A percentile compares a stretch with the other conserved stretches of the same genome.
phyloP scores from a whole-genome alignment of 2,113 vertebrate species.

The Phalacrocorax aristotelis region DNA sequence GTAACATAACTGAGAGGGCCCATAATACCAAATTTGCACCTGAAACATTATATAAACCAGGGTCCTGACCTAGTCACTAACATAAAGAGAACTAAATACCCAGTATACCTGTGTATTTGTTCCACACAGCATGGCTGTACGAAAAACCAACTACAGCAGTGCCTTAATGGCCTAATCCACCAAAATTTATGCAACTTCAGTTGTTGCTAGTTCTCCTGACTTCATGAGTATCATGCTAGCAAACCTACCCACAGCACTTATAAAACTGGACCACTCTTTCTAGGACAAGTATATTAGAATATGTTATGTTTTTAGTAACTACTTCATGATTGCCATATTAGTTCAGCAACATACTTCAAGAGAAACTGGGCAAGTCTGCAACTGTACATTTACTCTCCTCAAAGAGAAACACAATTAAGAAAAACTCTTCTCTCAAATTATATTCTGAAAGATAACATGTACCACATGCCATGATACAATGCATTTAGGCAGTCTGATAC shows the following conservation, averaged over 20 bases:
- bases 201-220: neutral
- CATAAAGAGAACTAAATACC: neutral
- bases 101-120: neutral
- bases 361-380: neutral
- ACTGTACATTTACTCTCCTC: neutral
- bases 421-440: neutral
- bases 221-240: neutral
- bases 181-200: neutral
- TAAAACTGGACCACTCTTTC: neutral
- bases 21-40: neutral
- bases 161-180: neutral
- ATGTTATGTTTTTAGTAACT: neutral
- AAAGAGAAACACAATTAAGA: neutral
- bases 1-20: neutral
- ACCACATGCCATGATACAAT: neutral
- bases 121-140: neutral
- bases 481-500: neutral
- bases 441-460: neutral
- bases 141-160: neutral
- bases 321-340: neutral
- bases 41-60: neutral
- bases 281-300: neutral
- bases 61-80: neutral
- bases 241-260: neutral
- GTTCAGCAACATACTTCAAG: neutral